Conservation (phyloP, 92 coral and sea anemone species). For the Paramuricea clavata region DNA sequence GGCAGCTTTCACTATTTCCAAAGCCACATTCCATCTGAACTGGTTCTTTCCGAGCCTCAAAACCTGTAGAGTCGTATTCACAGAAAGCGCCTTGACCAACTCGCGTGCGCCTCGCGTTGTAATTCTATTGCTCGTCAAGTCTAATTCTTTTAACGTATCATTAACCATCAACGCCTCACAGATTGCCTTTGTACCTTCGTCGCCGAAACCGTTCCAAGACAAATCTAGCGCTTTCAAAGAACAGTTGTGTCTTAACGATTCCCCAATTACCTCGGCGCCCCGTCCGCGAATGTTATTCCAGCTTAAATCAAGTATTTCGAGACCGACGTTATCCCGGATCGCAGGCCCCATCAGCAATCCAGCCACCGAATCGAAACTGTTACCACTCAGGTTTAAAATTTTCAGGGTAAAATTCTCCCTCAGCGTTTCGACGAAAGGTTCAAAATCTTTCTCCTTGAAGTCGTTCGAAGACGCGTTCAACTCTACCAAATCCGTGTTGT, state of each 20-base stretch:
- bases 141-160: constrained; percentile 80
- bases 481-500: constrained; percentile 85
- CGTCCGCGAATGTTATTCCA: constrained; percentile 90
- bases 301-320: constrained; percentile 87
- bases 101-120: constrained; percentile 76
- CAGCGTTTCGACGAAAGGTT: constrained; percentile 94
- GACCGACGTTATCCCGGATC: constrained; percentile 86
- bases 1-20: constrained; percentile 75
- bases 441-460: constrained; percentile 84
- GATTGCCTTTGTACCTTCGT: constrained; percentile 87
- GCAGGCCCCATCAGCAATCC: constrained; percentile 96
- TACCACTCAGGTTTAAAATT: constrained; percentile 85
- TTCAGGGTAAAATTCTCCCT: constrained; percentile 88
- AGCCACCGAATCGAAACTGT: constrained; percentile 80
- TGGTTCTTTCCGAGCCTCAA: constrained; percentile 85
- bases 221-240: constrained; percentile 83
- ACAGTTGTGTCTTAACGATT: constrained; percentile 81
- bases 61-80: constrained; percentile 77
- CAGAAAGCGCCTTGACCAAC: constrained; percentile 76
- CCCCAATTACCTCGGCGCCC: constrained; percentile 86
- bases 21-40: constrained; percentile 76
- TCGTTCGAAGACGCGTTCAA: constrained; percentile 82
- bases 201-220: constrained; percentile 97
- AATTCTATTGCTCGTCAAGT: constrained; percentile 84
- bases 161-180: constrained; percentile 82